Conservation (phyloP, 2,113 vertebrate species). For the Apteryx owenii region DNA sequence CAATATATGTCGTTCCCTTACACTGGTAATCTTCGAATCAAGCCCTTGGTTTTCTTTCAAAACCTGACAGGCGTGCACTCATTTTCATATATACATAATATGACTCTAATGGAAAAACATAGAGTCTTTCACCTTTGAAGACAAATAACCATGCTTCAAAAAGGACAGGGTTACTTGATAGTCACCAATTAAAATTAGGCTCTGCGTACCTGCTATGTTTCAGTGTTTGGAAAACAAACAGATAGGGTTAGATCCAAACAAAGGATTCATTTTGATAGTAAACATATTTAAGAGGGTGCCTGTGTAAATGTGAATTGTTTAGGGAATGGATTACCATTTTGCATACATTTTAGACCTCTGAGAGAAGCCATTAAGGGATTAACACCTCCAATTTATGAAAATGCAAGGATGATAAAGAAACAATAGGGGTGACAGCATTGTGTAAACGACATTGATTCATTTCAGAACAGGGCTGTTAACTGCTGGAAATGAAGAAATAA, state of each 20-base stretch:
- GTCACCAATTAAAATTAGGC: conserved; percentile 49
- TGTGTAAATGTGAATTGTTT: conserved; percentile 80
- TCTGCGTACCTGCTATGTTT: conserved; percentile 24
- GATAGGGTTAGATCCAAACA: conserved; percentile 70
- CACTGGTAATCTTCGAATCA: background rate
- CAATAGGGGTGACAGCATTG: conserved; percentile 86
- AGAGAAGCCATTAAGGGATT: conserved; percentile 88
- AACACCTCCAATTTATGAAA: conserved; percentile 96
- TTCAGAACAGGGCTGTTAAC: conserved; percentile 84
- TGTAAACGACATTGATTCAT: conserved; percentile 90
- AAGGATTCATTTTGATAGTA: conserved; percentile 69
- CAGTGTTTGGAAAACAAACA: conserved; percentile 78
- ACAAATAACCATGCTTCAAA: background rate
- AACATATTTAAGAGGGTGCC: conserved; percentile 61
- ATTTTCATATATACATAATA: background rate
- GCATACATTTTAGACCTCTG: conserved; percentile 79
- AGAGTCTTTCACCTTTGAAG: background rate
- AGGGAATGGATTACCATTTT: conserved; percentile 77
- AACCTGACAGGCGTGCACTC: background rate
- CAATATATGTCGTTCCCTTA: background rate
- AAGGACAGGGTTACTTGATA: conserved; percentile 18
- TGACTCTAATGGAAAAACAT: background rate
- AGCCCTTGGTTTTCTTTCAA: background rate
- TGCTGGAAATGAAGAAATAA: conserved; percentile 87
- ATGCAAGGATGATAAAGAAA: conserved; percentile 92